phyloP scores from a whole-genome alignment of 2,113 vertebrate species.

The Rhizomys pruinosus region DNA sequence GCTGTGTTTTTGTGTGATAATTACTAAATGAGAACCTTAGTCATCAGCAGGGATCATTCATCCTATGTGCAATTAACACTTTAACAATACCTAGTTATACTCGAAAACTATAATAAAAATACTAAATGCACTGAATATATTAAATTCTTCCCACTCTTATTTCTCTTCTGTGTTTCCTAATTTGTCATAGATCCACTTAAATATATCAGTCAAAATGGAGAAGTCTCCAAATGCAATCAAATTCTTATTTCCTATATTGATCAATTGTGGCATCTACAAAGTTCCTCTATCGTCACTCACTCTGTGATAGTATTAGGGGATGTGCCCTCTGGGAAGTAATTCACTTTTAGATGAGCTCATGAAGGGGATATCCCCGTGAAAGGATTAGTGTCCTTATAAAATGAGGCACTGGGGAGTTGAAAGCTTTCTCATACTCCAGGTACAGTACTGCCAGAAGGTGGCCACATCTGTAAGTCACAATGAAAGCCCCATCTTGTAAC shows the following conservation, averaged over 20 bases:
- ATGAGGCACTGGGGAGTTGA: background rate
- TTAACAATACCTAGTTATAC: background rate
- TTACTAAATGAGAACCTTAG: background rate
- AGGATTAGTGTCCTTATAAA: background rate
- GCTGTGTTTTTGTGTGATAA: slow-evolving; percentile 1
- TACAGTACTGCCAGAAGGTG: background rate
- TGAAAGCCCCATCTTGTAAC: no score
- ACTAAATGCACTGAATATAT: background rate
- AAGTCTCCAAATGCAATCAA: background rate
- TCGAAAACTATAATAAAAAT: slow-evolving; percentile 16
- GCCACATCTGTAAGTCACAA: background rate
- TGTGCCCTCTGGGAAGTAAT: background rate
- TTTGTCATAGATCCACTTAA: background rate
- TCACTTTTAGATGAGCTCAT: background rate
- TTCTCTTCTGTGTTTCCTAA: slow-evolving; percentile 8
- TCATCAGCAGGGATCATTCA: background rate
- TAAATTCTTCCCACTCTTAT: background rate
- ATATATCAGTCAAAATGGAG: background rate
- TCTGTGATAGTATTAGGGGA: background rate
- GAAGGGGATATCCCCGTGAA: background rate
- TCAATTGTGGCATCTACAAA: background rate
- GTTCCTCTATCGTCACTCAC: background rate
- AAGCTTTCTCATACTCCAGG: background rate
- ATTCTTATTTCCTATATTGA: background rate
- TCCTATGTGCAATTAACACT: background rate